phyloP scores from a whole-genome alignment of 2,113 vertebrate species.

The Thermophis baileyi region DNA sequence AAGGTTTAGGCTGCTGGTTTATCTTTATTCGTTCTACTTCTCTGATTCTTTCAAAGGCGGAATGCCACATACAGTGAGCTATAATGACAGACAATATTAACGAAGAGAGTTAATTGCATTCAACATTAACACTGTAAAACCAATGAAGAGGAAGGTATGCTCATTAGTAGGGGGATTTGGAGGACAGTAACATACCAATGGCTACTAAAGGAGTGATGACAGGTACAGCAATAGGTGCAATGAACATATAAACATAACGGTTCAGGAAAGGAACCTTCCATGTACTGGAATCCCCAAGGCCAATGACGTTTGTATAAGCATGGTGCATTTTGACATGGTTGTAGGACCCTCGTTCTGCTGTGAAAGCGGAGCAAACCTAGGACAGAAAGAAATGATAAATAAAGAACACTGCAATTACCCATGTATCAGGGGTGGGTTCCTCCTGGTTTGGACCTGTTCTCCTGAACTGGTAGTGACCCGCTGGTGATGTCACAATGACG shows the following conservation, averaged over 20 bases:
- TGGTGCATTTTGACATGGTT: conserved; percentile 91
- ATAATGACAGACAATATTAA: neutral
- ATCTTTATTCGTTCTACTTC: neutral
- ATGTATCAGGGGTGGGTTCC: too few species aligned
- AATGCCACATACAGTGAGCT: neutral
- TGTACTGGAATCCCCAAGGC: conserved; percentile 88
- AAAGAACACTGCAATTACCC: neutral
- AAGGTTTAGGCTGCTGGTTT: neutral
- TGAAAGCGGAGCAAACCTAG: conserved; percentile 87
- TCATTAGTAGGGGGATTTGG: rapidly evolving
- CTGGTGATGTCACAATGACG: too few species aligned
- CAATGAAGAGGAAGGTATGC: too few species aligned
- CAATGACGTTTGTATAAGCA: conserved; percentile 86
- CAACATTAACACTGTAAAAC: neutral
- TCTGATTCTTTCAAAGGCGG: neutral
- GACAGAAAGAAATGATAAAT: conserved; percentile 14
- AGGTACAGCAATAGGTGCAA: conserved; percentile 80
- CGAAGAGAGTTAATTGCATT: neutral
- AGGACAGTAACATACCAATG: conserved; percentile 66
- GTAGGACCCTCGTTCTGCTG: conserved; percentile 68
- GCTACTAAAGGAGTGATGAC: conserved; percentile 85
- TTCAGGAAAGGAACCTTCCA: conserved; percentile 86
- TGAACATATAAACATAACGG: conserved; percentile 83
- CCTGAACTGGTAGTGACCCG: too few species aligned
- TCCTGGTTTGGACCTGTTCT: too few species aligned